Evolutionary conservation across 2,797 vertebrate genomes (phyloP), one percentile per base, ranked within the genome.

Genomic region (Poeciliopsis presidionis): DNA sequence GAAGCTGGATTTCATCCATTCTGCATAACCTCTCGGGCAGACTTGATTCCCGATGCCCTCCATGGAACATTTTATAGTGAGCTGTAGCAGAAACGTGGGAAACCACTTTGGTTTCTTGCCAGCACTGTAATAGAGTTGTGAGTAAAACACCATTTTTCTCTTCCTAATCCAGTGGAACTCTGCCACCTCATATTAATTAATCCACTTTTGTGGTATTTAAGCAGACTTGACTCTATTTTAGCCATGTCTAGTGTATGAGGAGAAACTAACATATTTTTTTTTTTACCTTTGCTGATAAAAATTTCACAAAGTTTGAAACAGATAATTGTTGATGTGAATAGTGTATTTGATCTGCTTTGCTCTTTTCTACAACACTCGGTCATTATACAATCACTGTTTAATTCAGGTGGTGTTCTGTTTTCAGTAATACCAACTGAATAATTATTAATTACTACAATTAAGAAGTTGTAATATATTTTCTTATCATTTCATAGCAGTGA

Each of bases 51-150:
- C 53, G 63, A 47, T 7, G 69, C 83, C 74, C 80, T 84, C 73
- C 0, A 7, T 74, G 78, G 78, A 86, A 80, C 83, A 84, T 88
- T 88, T 89, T 77, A 84, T 46, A 75, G 75, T 77, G 77, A 86
- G 77, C 72, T 65, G 51, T 65, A 74, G 76, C 83, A 81, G 82
- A 79, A 75, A 51, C 18, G 57, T 76, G 30, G 73, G 88, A 63
- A 79, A 83, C 59, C 7, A 55, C 81, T 82, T 69, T 92, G 88
- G 83, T 88, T 74, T 61, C 63, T 82, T 89, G 90, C 91, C 92
- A 89, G 74, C 67, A 83, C 45, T 77, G 80, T 86, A 84, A 88
- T 79, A 84, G 78, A 87, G 76, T 86, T 76, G 63, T 78, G 85
- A 89, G 76, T 57, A 89, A 90, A 87, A 82, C 81, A 80, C 63